Conservation (phyloP, 2,888 invertebrate species). For the Heteropelma amictum region DNA sequence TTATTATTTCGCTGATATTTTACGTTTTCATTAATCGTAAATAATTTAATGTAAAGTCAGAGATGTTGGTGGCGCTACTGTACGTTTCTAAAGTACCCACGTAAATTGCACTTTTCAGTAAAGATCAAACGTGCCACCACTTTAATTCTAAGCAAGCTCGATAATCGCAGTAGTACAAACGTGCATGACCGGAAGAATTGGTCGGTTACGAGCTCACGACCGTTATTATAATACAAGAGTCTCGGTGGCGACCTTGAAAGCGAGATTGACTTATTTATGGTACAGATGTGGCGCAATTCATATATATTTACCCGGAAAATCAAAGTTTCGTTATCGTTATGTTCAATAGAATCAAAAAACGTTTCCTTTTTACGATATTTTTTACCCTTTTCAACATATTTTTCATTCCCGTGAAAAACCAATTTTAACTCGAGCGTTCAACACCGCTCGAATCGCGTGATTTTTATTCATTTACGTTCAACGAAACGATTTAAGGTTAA, state of each 20-base stretch:
- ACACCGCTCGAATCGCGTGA: no score
- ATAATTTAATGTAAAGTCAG: no score
- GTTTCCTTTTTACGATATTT: no score
- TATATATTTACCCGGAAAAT: conserved; percentile 8
- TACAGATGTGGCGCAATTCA: not conserved
- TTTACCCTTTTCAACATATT: no score
- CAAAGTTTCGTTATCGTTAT: not conserved
- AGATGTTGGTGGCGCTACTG: no score
- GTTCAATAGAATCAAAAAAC: not conserved
- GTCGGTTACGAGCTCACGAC: conserved; percentile 45
- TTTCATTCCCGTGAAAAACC: no score
- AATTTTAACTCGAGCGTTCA: no score
- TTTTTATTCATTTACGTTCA: no score
- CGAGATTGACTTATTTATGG: conserved; percentile 14
- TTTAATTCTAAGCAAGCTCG: conserved; percentile 10
- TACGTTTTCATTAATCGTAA: no score
- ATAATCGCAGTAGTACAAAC: conserved; percentile 6
- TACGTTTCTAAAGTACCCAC: not conserved
- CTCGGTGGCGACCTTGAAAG: conserved; percentile 39
- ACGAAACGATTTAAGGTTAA: no score
- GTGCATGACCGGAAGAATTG: conserved; percentile 52
- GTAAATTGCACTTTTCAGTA: not conserved
- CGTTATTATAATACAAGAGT: conserved; percentile 10
- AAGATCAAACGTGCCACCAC: not conserved
- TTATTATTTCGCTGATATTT: no score